Evolutionary conservation across 2,113 vertebrate species (phyloP).

Genomic region (Agelaius phoeniceus): DNA sequence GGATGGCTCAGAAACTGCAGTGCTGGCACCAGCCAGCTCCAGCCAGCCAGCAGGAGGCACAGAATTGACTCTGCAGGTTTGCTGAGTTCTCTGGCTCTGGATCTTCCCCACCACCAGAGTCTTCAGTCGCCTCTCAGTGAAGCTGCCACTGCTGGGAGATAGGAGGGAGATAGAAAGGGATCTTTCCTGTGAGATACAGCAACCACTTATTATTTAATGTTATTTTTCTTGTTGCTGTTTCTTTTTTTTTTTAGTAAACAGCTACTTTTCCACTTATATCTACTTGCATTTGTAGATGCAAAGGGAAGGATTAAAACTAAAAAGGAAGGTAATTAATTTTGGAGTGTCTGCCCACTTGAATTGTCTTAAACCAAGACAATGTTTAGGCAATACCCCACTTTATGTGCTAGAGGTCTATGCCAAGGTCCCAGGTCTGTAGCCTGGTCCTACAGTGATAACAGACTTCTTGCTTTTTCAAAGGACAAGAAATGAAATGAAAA

Average conservation of each 20-base stretch:
- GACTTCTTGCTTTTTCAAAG: background rate
- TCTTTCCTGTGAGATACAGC: background rate
- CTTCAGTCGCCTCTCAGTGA: rapidly evolving
- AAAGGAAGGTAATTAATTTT: background rate
- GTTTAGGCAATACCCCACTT: background rate
- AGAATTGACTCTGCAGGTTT: background rate
- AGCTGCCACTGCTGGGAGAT: background rate
- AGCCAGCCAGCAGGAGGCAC: background rate
- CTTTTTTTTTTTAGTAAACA: background rate
- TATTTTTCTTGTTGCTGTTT: background rate
- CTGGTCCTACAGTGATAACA: background rate
- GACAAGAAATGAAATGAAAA: background rate
- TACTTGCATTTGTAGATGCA: background rate
- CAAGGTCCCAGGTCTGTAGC: background rate
- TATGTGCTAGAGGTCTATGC: background rate
- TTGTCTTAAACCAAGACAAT: background rate
- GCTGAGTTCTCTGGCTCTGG: background rate
- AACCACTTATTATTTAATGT: background rate
- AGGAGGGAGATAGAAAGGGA: too few species aligned
- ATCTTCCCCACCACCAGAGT: rapidly evolving
- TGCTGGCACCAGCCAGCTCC: background rate
- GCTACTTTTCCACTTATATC: background rate
- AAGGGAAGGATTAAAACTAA: background rate
- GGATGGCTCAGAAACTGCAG: background rate
- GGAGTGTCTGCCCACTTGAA: rapidly evolving